Evolutionary conservation across 2,888 invertebrate genomes (phyloP), one percentile per base, ranked within the genome.

Genomic region (Luperina testacea): DNA sequence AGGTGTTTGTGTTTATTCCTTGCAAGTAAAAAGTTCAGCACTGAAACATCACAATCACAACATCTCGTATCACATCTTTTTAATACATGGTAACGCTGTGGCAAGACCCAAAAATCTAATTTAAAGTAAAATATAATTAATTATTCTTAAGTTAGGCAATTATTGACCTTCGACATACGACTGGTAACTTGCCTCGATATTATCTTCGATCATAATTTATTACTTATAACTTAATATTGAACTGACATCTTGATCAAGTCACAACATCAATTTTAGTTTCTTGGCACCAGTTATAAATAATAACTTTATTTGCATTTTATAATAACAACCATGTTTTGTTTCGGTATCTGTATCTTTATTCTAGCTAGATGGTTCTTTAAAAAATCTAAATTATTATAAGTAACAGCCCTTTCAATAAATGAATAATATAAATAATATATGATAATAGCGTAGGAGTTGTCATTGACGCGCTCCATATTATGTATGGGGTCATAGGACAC

Each of bases 91-190:
- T 63, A 48, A 48, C 38, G 38, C 73, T 45, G 24, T 3, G 6
- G n/a, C 45, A 24, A 57, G 24, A 75, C 0, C 0, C 9, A 11
- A 27, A 78, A 80, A 73, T 45, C 3, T 15, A 2, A 53, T 70
- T 42, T 27, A 42, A 42, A 27, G 7, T 38, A n/a, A 27, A 17
- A 53, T 3, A 32, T 51, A n/a, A 72, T 38, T 32, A 32, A 32
- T 5, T 15, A 80, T 77, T 78, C 17, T 15, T n/a, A 17, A 59
- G 15, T 83, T 70, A 78, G 78, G n/a, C 45, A 65, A 78, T 45
- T 77, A 32, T 38, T 78, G 27, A 83, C 69, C 78, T 65, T 65
- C 57, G 78, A 53, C 59, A 61, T 53, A 53, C 45, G 51, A 59
- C 38, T 69, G 63, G 53, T 27, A 57, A 68, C 64, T 17, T 48